Conservation (phyloP, 2,113 vertebrate genomes). For the Pantherophis guttatus region DNA sequence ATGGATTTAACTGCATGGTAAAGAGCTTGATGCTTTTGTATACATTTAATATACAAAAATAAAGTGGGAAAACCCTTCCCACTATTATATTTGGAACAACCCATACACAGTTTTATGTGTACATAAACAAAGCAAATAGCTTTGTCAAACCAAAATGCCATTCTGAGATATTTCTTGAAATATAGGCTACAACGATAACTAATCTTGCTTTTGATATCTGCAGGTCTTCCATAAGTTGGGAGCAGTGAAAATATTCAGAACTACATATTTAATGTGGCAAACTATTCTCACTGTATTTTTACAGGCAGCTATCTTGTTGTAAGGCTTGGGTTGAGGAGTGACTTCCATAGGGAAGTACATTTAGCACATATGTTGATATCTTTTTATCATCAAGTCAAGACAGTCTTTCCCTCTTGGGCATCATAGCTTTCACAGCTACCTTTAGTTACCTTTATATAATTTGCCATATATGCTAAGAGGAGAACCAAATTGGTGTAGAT, state of each 20-base stretch:
- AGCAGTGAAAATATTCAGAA: background rate
- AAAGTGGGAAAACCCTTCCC: background rate
- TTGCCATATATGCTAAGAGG: background rate
- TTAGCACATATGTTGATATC: background rate
- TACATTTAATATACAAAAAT: background rate
- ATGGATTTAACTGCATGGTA: background rate
- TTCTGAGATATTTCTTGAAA: background rate
- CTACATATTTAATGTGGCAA: background rate
- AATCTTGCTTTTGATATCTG: background rate
- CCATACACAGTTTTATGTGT: background rate
- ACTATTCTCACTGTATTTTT: background rate
- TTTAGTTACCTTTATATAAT: background rate
- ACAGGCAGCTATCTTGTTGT: background rate
- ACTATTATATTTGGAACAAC: background rate
- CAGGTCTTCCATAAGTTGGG: background rate
- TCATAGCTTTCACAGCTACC: background rate
- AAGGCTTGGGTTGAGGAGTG: background rate
- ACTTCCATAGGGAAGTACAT: background rate
- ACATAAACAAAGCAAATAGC: background rate
- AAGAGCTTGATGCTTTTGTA: background rate
- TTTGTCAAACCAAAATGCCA: background rate
- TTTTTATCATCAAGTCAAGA: background rate
- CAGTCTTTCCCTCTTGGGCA: background rate
- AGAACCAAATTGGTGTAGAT: background rate
- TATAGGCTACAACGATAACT: background rate